Percentiles rank a stretch among this genome's conserved stretches.
Evolutionary conservation across 2,888 invertebrate species (phyloP).

Genomic region (Teleiodes luculella): DNA sequence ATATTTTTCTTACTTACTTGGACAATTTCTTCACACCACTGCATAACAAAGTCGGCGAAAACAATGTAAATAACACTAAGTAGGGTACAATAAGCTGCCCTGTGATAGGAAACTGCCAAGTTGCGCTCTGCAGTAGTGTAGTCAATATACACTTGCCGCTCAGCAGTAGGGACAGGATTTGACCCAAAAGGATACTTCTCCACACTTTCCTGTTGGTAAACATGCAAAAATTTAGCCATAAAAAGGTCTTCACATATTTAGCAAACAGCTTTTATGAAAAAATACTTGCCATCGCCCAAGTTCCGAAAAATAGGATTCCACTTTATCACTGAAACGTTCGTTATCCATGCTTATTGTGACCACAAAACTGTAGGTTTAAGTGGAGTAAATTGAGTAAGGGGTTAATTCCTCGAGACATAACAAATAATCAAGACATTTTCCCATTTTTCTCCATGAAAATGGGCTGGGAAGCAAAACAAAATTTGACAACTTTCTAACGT

Average conservation of each 20-base stretch:
- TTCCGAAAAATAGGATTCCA: slow-evolving; percentile 82
- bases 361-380: slow-evolving; percentile 22
- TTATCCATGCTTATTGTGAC: slow-evolving; percentile 52
- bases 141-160: slow-evolving; percentile 88
- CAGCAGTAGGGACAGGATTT: slow-evolving; percentile 85
- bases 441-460: slow-evolving; percentile 33
- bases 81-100: slow-evolving; percentile 91
- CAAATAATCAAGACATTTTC: slow-evolving; percentile 24
- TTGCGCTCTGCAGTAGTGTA: slow-evolving; percentile 83
- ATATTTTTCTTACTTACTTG: slow-evolving; percentile 68
- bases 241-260: slow-evolving; percentile 8
- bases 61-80: slow-evolving; percentile 85
- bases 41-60: slow-evolving; percentile 86
- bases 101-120: slow-evolving; percentile 85
- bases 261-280: slow-evolving; percentile 20
- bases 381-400: slow-evolving; percentile 25
- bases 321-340: slow-evolving; percentile 81
- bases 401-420: slow-evolving; percentile 25
- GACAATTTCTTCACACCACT: slow-evolving; percentile 82
- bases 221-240: neutral
- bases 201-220: slow-evolving; percentile 81
- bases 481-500: slow-evolving; percentile 37
- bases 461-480: slow-evolving; percentile 34
- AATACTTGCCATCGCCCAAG: slow-evolving; percentile 83
- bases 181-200: slow-evolving; percentile 85